Base-by-base conservation (phyloP, 2,113 vertebrate species). In the Odocoileus virginianus region DNA sequence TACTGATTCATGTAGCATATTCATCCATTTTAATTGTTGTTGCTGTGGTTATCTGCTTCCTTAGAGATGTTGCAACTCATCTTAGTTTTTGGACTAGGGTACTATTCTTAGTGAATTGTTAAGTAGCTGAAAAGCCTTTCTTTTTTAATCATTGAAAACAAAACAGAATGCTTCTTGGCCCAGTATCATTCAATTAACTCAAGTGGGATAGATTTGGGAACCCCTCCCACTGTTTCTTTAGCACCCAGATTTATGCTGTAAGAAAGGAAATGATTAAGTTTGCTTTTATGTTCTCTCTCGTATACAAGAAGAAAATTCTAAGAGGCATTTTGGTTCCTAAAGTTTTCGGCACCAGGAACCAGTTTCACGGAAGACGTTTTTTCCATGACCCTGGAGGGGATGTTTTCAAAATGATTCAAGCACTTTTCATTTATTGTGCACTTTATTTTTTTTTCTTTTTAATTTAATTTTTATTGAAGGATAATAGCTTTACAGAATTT, bases 121-220 rank as follows among this genome's bases (percentile, higher is more conserved):
- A 74, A 92, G 27, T 45, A 54, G 47, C 86, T 76, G 82, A 36
- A 85, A 91, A n/a, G 9, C 10, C 25, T 74, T 93, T 55, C 54
- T 30, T 64, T 93, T 82, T 87, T 25, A 91, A 83, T 76, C 67
- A 87, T 76, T 88, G 58, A 87, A 97, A 95, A 50, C 40, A 85
- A 95, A 64, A 36, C 30, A 36, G 54, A 85, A 36, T 40, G 36
- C 25, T 91, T 90, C 87, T 94, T 96, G 52, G 76, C 76, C 58
- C 81, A 5, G 45, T 7, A 58, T 85, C 85, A n/a, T 58, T 19
- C 76, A 94, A 90, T 94, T 95, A 97, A 88, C 36, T 94, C n/a
- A 91, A 91, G 27, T 12, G 4, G 21, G 76, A 87, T 52, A 61
- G 58, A 81, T 57, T 74, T 74, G 82, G 87, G 93, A 97, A 57